Base-by-base conservation (phyloP, 2,113 vertebrate genomes). In the Brachyhypopomus occidentalis region DNA sequence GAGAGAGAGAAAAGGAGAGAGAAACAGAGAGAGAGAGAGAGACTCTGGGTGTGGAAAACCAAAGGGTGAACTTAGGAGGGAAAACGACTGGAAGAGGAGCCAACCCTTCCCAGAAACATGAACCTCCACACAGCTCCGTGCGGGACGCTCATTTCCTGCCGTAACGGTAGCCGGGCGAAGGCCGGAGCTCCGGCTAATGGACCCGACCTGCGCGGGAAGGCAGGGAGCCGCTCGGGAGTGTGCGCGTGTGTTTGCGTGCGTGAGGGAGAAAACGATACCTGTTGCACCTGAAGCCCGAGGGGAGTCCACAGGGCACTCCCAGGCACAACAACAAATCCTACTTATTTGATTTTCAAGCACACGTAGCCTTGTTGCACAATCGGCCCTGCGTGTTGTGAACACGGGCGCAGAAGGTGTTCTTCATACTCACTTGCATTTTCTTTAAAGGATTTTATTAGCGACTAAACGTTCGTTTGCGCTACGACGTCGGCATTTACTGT, bases 261-360 rank as follows among this genome's bases (percentile, higher is more conserved):
- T 36, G 66, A 38, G 66, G 16, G 70, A 56, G 79, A 74, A 79
- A 74, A 36, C 41, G 14, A 30, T 70, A 27, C 2, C 4, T 85
- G 71, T 66, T 82, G 63, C 71, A 22, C 79, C 14, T 41, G n/a
- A 64, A 2, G 62, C 76, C 48, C 14, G 55, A 70, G 83, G 83
- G 38, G 9, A 55, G 22, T 55, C 58, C 63, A 27, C 36, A 66
- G 79, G 79, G 63, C 56, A 75, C 73, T 85, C 75, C 45, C 67
- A 70, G 77, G 38, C 30, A 79, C 5, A 23, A 73, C 38, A 19
- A 63, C 34, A 76, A 69, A 67, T 74, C 27, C 38, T 22, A 58
- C 55, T 41, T 69, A 70, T 59, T 78, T 38, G 64, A 70, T 70
- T 73, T 11, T 74, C 27, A 74, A 64, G 66, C 70, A 36, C 55